These are phyloP conservation scores for Margarornis squamiger DNA, from an alignment of 2,797 vertebrate species.

Conservation along the genomic window DNA sequence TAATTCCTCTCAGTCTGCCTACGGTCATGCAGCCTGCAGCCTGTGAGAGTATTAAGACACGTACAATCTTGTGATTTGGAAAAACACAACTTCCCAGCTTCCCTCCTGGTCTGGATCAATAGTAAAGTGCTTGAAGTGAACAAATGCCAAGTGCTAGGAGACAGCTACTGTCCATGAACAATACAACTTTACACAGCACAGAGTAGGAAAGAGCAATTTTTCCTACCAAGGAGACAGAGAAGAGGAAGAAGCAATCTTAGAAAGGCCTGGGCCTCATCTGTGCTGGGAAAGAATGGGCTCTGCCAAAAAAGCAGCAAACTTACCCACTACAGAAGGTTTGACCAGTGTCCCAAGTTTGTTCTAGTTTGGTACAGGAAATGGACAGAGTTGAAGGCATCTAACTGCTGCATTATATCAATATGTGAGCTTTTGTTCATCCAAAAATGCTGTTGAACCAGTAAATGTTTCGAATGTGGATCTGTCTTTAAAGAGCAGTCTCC, in stretches of 20 bases:
- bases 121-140: not conserved
- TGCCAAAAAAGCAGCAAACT: not conserved
- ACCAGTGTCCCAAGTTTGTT: not conserved
- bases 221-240: not conserved
- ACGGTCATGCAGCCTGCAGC: not conserved
- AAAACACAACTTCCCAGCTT: not conserved
- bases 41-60: not conserved
- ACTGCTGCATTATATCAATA: not conserved
- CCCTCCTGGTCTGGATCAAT: not conserved
- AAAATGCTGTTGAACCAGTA: not conserved
- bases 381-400: not conserved
- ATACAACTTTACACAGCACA: not conserved
- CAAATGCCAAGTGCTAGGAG: not conserved
- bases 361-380: not conserved
- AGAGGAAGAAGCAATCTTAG: not conserved
- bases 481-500: not conserved
- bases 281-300: not conserved
- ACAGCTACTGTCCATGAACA: not conserved
- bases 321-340: not conserved
- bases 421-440: not conserved
- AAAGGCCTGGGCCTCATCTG: not conserved
- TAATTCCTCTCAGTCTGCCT: constrained; percentile 2
- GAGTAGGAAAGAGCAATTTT: not conserved
- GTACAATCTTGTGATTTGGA: not conserved
- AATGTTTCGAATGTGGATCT: not conserved